These are phyloP conservation scores for Chaetura pelagica DNA, from an alignment of 2,113 vertebrate genomes.

Conservation along the genomic window DNA sequence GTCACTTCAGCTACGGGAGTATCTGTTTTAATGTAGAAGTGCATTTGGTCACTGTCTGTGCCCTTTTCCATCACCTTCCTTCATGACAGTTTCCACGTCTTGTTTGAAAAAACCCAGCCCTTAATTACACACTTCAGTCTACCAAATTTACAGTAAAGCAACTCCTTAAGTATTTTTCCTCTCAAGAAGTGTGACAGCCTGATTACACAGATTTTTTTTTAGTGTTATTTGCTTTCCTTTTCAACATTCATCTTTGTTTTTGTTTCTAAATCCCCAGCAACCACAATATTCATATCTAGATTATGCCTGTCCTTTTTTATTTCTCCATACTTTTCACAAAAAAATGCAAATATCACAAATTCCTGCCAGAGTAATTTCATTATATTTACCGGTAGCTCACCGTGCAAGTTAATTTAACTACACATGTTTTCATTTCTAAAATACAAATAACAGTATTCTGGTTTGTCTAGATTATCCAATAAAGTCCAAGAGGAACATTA, in stretches of 20 bases:
- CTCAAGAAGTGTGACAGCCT: background rate
- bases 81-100: background rate
- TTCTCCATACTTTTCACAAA: background rate
- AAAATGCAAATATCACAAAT: background rate
- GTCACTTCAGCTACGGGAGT: background rate
- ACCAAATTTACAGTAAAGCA: background rate
- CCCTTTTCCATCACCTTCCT: background rate
- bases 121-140: background rate
- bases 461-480: background rate
- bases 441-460: background rate
- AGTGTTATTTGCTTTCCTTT: background rate
- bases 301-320: background rate
- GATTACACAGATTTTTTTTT: background rate
- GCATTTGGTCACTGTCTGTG: background rate
- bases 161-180: background rate
- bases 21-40: background rate
- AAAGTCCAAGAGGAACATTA: background rate
- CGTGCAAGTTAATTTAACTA: background rate
- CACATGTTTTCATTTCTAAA: background rate
- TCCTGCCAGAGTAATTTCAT: background rate
- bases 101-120: background rate
- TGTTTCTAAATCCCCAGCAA: background rate
- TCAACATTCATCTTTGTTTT: background rate
- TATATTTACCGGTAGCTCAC: background rate
- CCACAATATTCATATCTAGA: background rate